These are phyloP conservation scores for Notothenia coriiceps DNA, from an alignment of 2,113 vertebrate genomes.

Conservation along the genomic window DNA sequence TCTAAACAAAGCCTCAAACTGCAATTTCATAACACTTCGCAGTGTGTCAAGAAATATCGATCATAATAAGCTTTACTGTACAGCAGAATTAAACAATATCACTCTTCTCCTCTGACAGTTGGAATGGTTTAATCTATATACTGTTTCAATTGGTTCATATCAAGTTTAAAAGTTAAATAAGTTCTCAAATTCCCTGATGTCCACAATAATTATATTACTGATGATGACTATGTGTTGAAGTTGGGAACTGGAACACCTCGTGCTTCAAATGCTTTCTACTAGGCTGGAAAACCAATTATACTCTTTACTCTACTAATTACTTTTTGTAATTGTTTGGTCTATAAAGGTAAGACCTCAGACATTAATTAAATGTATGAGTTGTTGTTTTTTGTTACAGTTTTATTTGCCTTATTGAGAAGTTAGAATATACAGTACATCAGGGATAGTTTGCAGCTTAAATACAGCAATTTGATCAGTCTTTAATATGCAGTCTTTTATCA, in stretches of 20 bases:
- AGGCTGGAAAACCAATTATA: not conserved
- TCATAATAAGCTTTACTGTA: no score
- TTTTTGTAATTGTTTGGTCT: not conserved
- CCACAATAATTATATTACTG: not conserved
- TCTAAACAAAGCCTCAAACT: not conserved
- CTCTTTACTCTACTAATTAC: not conserved
- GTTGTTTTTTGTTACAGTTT: not conserved
- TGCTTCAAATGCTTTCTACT: not conserved
- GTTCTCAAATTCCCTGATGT: no score
- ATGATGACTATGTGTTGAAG: not conserved
- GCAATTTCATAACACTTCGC: not conserved
- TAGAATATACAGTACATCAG: not conserved
- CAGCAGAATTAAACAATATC: not conserved
- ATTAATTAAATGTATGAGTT: not conserved
- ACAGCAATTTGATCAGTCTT: not conserved
- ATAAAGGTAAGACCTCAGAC: not conserved
- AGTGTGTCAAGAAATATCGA: not conserved
- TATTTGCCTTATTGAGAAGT: not conserved
- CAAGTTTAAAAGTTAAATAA: not conserved
- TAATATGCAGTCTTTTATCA: not conserved
- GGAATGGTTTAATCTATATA: not conserved
- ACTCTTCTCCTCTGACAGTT: not conserved
- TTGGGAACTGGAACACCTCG: not conserved
- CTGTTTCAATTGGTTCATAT: not conserved
- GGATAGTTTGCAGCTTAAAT: not conserved